phyloP scores from a whole-genome alignment of 2,113 vertebrate genomes.

The Prietella phreatophila region DNA sequence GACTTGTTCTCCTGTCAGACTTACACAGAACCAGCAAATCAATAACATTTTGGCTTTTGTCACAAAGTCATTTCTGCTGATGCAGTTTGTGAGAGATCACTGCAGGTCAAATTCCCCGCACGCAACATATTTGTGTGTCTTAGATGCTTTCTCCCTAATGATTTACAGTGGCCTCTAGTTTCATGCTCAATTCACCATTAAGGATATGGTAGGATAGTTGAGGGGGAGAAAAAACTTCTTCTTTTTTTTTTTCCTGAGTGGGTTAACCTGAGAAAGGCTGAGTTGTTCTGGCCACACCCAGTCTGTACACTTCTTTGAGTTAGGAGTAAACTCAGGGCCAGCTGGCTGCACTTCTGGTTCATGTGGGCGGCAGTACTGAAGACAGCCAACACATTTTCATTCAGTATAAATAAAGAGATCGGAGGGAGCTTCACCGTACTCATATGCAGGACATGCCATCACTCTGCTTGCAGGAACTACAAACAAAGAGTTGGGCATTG shows the following conservation, averaged over 20 bases:
- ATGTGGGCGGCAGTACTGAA: slow-evolving; percentile 44
- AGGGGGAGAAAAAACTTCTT: background rate
- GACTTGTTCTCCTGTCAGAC: background rate
- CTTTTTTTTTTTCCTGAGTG: background rate
- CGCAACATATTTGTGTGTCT: background rate
- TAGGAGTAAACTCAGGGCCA: slow-evolving; percentile 29
- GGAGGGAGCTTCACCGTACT: slow-evolving; percentile 19
- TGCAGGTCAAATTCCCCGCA: background rate
- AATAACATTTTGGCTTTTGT: background rate
- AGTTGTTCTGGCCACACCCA: slow-evolving; percentile 45
- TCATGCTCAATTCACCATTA: slow-evolving; percentile 8
- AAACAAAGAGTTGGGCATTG: slow-evolving; percentile 21
- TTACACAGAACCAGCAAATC: background rate
- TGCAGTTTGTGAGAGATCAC: background rate
- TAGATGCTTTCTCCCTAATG: background rate
- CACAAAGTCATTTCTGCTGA: slow-evolving; percentile 6
- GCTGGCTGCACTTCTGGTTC: slow-evolving; percentile 38
- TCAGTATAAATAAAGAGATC: slow-evolving; percentile 52
- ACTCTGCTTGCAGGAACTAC: slow-evolving; percentile 25
- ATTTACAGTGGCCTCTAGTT: slow-evolving; percentile 5
- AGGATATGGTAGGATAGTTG: background rate
- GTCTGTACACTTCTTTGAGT: slow-evolving; percentile 41
- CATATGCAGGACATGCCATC: slow-evolving; percentile 32
- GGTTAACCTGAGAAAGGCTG: slow-evolving; percentile 27
- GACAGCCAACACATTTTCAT: slow-evolving; percentile 48